These are phyloP conservation scores for Scaptomyza parva DNA, from an alignment of 2,888 invertebrate genomes.

Conservation along the genomic window DNA sequence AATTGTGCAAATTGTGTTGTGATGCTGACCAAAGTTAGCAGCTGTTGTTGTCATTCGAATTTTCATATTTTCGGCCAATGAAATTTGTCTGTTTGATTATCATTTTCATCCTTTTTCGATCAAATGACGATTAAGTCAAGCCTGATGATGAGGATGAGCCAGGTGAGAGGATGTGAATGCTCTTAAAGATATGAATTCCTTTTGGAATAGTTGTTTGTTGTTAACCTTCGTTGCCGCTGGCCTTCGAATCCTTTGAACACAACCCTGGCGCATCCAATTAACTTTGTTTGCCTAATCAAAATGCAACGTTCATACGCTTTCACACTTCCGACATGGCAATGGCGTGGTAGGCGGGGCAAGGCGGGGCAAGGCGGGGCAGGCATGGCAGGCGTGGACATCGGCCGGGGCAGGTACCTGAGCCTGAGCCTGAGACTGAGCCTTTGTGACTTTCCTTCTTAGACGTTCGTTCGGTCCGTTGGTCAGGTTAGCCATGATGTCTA, in stretches of 20 bases:
- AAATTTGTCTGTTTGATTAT: not conserved
- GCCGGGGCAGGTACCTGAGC: too few species aligned
- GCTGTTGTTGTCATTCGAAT: not conserved
- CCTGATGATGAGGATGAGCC: not conserved
- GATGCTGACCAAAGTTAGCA: too few species aligned
- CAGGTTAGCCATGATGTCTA: constrained; percentile 56
- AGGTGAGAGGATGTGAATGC: too few species aligned
- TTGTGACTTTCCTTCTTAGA: constrained; percentile 4
- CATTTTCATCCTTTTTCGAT: too few species aligned
- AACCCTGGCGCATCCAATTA: constrained; percentile 70
- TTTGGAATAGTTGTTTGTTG: constrained; percentile 6
- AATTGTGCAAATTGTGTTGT: too few species aligned
- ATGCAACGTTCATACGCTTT: constrained; percentile 60
- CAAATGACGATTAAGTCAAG: not conserved
- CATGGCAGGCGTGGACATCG: too few species aligned
- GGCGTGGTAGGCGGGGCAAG: too few species aligned
- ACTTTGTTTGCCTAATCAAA: constrained; percentile 77
- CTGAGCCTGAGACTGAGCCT: constrained; percentile 10
- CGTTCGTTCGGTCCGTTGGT: too few species aligned
- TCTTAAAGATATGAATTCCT: too few species aligned
- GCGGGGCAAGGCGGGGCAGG: too few species aligned
- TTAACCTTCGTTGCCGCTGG: constrained; percentile 30
- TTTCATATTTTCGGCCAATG: too few species aligned
- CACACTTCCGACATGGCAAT: constrained; percentile 3
- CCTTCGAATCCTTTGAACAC: constrained; percentile 51